These are phyloP conservation scores for Tylochromis polylepis DNA, from an alignment of 2,113 vertebrate genomes.

Conservation along the genomic window DNA sequence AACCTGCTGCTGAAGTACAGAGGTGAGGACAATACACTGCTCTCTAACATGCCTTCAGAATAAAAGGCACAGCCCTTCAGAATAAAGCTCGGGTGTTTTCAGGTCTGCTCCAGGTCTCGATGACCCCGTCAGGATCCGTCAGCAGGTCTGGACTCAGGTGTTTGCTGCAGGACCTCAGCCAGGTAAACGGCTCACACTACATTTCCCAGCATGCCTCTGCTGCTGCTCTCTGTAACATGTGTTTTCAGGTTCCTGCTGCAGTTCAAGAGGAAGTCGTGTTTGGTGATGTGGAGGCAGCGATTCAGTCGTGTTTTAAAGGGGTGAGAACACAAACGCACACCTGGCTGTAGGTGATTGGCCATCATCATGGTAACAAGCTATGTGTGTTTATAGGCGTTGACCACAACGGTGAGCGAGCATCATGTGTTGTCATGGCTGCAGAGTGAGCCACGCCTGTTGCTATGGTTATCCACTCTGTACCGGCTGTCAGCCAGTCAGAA, in stretches of 20 bases:
- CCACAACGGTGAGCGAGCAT: slow-evolving; percentile 43
- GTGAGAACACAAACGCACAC: slow-evolving; percentile 51
- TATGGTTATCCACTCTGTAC: slow-evolving; percentile 79
- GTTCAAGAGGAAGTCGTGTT: slow-evolving; percentile 74
- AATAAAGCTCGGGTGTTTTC: background rate
- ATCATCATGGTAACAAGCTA: background rate
- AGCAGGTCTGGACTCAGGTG: slow-evolving; percentile 69
- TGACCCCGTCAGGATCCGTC: slow-evolving; percentile 41
- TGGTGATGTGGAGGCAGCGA: slow-evolving; percentile 70
- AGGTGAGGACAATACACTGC: slow-evolving; percentile 57
- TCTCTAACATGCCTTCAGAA: background rate
- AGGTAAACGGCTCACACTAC: slow-evolving; percentile 57
- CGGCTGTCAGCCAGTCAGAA: slow-evolving; percentile 67
- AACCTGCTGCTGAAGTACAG: slow-evolving; percentile 74
- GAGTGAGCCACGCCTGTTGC: slow-evolving; percentile 74
- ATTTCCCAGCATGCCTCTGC: slow-evolving; percentile 18
- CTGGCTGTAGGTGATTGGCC: background rate
- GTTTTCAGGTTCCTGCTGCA: slow-evolving; percentile 72
- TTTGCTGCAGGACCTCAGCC: slow-evolving; percentile 78
- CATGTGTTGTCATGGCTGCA: slow-evolving; percentile 80
- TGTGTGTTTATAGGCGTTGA: slow-evolving; percentile 62
- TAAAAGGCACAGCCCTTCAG: background rate
- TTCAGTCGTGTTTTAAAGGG: slow-evolving; percentile 75
- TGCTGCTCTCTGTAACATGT: background rate
- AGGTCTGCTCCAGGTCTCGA: slow-evolving; percentile 65